Conservation (phyloP, 2,888 invertebrate species). For the Zygogramma bicolorata region DNA sequence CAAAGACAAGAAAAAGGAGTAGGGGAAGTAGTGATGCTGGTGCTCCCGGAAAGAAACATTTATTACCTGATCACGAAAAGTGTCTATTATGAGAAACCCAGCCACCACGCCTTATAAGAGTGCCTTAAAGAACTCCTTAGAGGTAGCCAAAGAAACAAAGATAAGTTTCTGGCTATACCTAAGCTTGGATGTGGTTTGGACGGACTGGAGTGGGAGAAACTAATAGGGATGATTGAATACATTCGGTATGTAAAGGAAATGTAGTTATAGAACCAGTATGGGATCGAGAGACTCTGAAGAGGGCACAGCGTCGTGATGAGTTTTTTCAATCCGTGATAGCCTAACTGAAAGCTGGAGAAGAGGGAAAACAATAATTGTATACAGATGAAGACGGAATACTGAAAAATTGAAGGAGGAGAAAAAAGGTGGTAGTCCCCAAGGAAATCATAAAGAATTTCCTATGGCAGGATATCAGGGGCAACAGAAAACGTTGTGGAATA, state of each 20-base stretch:
- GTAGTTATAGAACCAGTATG: constrained; percentile 14
- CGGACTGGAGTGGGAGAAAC: constrained; percentile 21
- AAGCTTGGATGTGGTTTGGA: constrained; percentile 3
- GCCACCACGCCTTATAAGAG: not conserved
- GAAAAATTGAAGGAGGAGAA: not conserved
- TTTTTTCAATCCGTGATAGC: not conserved
- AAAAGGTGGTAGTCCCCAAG: constrained; percentile 26
- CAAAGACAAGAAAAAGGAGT: not conserved
- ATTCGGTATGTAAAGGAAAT: constrained; percentile 15
- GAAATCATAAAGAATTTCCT: constrained; percentile 2
- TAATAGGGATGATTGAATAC: constrained; percentile 14
- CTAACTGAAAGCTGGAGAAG: constrained; percentile 8
- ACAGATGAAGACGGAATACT: constrained; percentile 21
- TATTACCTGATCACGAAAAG: not conserved
- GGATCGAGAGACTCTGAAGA: constrained; percentile 5
- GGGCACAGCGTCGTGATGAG: constrained; percentile 15
- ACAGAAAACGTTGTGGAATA: constrained; percentile 45
- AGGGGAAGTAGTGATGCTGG: not conserved
- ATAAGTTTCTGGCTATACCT: constrained; percentile 11
- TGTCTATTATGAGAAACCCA: not conserved
- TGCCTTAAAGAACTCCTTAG: constrained; percentile 4
- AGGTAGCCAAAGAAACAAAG: constrained; percentile 7
- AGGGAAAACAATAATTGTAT: constrained; percentile 2
- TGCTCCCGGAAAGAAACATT: not conserved
- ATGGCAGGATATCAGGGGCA: constrained; percentile 53